These are phyloP conservation scores for Esox masquinongy DNA, from an alignment of 2,797 vertebrate genomes.

Conservation along the genomic window DNA sequence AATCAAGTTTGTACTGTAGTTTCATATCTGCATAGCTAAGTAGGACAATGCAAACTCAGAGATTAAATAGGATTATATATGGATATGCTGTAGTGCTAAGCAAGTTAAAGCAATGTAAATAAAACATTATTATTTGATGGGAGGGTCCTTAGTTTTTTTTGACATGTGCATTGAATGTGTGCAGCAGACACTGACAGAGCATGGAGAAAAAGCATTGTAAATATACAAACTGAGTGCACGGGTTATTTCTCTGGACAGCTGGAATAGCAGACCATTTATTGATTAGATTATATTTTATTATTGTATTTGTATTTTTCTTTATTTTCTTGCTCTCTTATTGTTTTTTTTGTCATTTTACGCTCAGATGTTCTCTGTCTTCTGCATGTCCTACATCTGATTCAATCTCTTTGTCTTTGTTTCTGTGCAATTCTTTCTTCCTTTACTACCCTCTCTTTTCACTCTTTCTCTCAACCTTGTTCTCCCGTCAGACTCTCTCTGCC, in stretches of 20 bases:
- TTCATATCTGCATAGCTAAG: not conserved
- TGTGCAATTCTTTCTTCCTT: not conserved
- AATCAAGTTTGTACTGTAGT: not conserved
- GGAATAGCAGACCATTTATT: conserved; percentile 16
- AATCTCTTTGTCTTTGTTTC: not conserved
- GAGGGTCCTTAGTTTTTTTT: too few species aligned
- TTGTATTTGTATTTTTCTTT: conserved; percentile 4
- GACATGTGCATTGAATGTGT: not conserved
- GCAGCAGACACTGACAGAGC: not conserved
- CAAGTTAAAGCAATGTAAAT: not conserved
- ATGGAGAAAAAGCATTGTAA: not conserved
- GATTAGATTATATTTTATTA: not conserved
- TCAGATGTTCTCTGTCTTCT: not conserved
- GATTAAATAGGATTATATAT: not conserved
- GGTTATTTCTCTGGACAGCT: conserved; percentile 4
- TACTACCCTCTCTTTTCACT: conserved; percentile 17
- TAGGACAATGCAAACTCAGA: not conserved
- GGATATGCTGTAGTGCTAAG: not conserved
- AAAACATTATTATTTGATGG: too few species aligned
- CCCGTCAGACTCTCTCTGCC: conserved; percentile 12
- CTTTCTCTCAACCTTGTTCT: conserved; percentile 22
- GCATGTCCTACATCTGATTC: conserved; percentile 5
- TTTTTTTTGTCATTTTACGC: not conserved
- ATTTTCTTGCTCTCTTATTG: conserved; percentile 15
- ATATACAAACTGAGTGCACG: not conserved